These are phyloP conservation scores for Idaea straminata DNA, from an alignment of 2,888 invertebrate genomes.

Conservation along the genomic window DNA sequence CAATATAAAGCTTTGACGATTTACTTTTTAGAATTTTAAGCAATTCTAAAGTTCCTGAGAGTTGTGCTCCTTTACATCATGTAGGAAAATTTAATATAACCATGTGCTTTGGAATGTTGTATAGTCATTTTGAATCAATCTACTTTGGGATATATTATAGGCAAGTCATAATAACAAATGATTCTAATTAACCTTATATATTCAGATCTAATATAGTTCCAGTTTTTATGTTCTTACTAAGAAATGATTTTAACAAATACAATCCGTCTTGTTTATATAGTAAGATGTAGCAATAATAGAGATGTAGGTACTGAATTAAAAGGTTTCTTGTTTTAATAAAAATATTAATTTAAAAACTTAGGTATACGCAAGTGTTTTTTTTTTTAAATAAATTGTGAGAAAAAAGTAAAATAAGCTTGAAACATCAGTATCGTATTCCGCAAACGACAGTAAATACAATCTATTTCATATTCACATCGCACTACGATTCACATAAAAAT, in stretches of 20 bases:
- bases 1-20: slow-evolving; percentile 78
- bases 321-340: neutral
- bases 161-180: too few species aligned
- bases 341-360: neutral
- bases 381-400: neutral
- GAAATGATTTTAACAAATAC: too few species aligned
- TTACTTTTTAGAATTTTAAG: slow-evolving; percentile 74
- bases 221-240: too few species aligned
- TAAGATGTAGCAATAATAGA: too few species aligned
- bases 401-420: neutral
- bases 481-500: neutral
- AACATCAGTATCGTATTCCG: neutral
- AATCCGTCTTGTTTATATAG: too few species aligned
- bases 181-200: too few species aligned
- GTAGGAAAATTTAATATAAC: too few species aligned
- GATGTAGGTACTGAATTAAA: too few species aligned
- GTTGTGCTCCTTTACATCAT: slow-evolving; percentile 40
- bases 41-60: slow-evolving; percentile 67
- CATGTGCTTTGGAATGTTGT: too few species aligned
- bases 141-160: too few species aligned
- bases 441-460: neutral
- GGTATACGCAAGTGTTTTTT: neutral
- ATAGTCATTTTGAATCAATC: too few species aligned
- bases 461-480: neutral
- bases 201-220: too few species aligned